phyloP scores from a whole-genome alignment of 23 tunicate genomes.

The Trididemnum miniatum region DNA sequence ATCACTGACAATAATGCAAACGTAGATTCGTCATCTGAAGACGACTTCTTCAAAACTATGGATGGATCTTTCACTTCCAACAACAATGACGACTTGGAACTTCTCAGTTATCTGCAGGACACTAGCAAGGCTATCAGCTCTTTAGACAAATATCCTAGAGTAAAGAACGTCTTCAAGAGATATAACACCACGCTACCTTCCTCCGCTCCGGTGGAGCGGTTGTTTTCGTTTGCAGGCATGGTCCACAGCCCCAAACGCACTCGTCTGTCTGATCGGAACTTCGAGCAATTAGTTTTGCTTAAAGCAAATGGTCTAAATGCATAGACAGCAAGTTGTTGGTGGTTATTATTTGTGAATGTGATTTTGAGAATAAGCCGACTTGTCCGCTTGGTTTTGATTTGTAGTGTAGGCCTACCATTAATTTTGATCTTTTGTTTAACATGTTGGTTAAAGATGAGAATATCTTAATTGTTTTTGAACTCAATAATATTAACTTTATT shows the following conservation, averaged over 20 bases:
- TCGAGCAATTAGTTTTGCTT: conserved; percentile 8
- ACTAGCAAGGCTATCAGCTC: background rate
- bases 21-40: conserved; percentile 1
- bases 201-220: background rate
- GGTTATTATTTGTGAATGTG: no score
- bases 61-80: background rate
- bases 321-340: background rate
- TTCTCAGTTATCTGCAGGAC: conserved; percentile 13
- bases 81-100: conserved; percentile 9
- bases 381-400: no score
- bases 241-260: background rate
- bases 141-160: background rate
- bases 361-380: no score
- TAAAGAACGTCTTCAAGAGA: conserved; percentile 4
- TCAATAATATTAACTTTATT: no score
- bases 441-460: no score
- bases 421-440: no score
- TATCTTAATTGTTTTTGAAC: no score
- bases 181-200: conserved; percentile 10
- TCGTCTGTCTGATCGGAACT: background rate
- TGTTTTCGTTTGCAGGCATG: conserved; percentile 12
- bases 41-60: conserved; percentile 10
- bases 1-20: background rate
- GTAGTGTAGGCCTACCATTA: no score
- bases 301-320: background rate